A percentile compares a stretch with the other conserved stretches of the same genome.
Conservation (phyloP, 1,140 invertebrate genomes). For the Drosophila watanabei region DNA sequence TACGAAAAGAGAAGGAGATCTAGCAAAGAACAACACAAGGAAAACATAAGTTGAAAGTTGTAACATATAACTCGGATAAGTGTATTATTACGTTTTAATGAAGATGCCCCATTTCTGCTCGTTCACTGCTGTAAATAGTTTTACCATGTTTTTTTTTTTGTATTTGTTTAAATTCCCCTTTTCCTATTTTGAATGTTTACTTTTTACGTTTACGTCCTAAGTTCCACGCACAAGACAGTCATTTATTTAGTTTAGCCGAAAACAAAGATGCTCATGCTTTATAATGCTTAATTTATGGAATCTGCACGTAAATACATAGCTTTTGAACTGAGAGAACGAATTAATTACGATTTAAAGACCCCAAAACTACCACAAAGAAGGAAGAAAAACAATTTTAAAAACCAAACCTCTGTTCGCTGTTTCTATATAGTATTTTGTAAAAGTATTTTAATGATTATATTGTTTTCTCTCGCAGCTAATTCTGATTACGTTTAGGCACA, state of each 20-base stretch:
- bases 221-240: conserved; percentile 79
- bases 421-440: conserved; percentile 77
- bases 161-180: conserved; percentile 47
- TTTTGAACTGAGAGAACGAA: conserved; percentile 65
- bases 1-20: conserved; percentile 40
- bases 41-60: conserved; percentile 61
- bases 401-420: conserved; percentile 64
- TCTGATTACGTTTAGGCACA: conserved; percentile 75
- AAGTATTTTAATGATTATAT: conserved; percentile 76
- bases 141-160: conserved; percentile 51
- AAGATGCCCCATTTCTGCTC: conserved; percentile 39
- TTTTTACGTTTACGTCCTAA: conserved; percentile 48
- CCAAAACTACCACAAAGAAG: conserved; percentile 11
- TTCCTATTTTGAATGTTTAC: conserved; percentile 35
- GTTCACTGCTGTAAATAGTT: conserved; percentile 79
- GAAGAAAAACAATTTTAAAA: conserved; percentile 25
- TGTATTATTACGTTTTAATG: conserved; percentile 76
- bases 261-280: conserved; percentile 78
- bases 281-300: conserved; percentile 68
- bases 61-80: conserved; percentile 66
- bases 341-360: conserved; percentile 32
- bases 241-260: conserved; percentile 72
- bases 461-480: conserved; percentile 63
- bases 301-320: conserved; percentile 64
- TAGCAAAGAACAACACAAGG: conserved; percentile 39